Conservation (phyloP, 2,113 vertebrate species). For the Gorsachius goisagi region DNA sequence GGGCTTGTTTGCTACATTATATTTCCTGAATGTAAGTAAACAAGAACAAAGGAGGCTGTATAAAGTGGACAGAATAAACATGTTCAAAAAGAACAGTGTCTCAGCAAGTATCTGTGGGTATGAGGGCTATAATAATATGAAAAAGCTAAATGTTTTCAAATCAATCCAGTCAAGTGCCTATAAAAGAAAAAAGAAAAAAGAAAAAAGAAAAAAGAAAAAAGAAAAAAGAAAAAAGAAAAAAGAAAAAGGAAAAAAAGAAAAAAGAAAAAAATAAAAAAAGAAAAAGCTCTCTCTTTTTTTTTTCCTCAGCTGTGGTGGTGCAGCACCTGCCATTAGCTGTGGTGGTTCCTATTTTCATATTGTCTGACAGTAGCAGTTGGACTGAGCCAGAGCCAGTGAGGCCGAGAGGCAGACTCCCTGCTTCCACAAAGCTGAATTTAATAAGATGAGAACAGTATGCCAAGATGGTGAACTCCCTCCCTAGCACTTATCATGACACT, state of each 20-base stretch:
- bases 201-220: background rate
- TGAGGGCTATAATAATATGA: background rate
- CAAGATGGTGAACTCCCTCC: constrained; percentile 86
- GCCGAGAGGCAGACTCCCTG: constrained; percentile 82
- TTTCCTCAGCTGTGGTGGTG: constrained; percentile 65
- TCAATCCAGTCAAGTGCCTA: background rate
- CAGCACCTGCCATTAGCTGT: constrained; percentile 87
- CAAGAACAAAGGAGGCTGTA: background rate
- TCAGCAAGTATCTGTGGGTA: background rate
- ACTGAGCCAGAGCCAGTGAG: constrained; percentile 82
- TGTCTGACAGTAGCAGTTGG: constrained; percentile 90
- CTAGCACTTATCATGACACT: constrained; percentile 88
- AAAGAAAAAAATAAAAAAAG: background rate
- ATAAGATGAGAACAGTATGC: constrained; percentile 95
- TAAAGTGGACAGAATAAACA: background rate
- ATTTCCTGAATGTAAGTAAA: background rate
- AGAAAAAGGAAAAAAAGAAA: background rate
- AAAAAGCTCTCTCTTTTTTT: constrained; percentile 17
- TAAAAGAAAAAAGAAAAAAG: background rate
- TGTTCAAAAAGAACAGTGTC: background rate
- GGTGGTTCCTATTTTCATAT: constrained; percentile 86
- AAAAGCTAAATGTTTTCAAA: constrained; percentile 38
- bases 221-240: background rate
- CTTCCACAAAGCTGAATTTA: constrained; percentile 91
- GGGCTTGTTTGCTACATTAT: background rate